Evolutionary conservation across 2,113 vertebrate species (phyloP), one percentile per base, ranked within the genome.

Genomic region (Odobenus rosmarus): DNA sequence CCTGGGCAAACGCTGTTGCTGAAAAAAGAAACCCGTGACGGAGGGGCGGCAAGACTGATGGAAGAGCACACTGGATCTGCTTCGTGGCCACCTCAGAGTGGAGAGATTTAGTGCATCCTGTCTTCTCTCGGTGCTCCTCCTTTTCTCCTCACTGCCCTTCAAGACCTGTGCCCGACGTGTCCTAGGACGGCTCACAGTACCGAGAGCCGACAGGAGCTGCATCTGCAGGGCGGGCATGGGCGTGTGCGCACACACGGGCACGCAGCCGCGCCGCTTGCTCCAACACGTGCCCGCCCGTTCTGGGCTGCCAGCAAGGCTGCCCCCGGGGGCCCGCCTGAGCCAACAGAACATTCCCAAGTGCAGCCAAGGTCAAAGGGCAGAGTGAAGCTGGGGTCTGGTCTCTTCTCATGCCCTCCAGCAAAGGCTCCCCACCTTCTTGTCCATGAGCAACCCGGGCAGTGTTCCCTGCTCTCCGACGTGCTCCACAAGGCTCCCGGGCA

Each of bases 281-380:
- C 31, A 72, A 62, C 31, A 57, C 13, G 9, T 10, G 15, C 51
- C 82, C 8, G n/a, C 69, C n/a, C 4, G 1, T 46, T 10, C 33
- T 13, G 42, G 23, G 39, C 28, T n/a, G 46, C 31, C 4, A 7
- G 42, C 0, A 1, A 49, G 55, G 83, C 51, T 21, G 84, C 61
- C 33, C 61, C 39, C 4, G 4, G 1, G 46, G 36, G 57, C 42
- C 72, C 0, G 0, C 42, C 12, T 0, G 28, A n/a, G 49, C 67
- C 93, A 26, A 46, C 23, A 59, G 69, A 69, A 55, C 26, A 6
- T 51, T 77, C 49, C 3, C 31, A 74, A 62, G 59, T 0, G 1
- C 0, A 0, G 51, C 49, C 46, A 31, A 42, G 76, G 69, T 51
- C 67, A 26, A 71, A 62, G 1, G 49, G 90, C 4, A 4, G 49